These are phyloP conservation scores for Zelostemma sp. DNA, from an alignment of 1,140 invertebrate species.

Conservation along the genomic window DNA sequence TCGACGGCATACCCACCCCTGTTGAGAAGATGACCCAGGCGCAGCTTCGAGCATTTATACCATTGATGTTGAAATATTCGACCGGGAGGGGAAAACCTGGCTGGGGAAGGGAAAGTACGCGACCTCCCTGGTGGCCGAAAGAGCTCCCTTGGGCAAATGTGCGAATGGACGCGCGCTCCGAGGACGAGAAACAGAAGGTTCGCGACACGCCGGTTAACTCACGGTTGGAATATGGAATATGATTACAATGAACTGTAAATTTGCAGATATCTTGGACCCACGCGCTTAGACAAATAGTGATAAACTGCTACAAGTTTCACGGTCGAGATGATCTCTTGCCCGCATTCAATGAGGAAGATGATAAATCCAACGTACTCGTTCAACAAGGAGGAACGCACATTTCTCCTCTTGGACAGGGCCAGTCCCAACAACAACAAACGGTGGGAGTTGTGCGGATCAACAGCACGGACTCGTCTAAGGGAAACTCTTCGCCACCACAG, in stretches of 20 bases:
- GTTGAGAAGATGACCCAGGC: constrained; percentile 99
- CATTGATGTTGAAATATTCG: constrained; percentile 97
- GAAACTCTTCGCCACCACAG: constrained; percentile 71
- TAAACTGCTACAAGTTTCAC: constrained; percentile 99
- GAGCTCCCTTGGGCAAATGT: constrained; percentile 94
- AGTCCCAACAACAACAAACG: constrained; percentile 69
- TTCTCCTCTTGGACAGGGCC: constrained; percentile 59
- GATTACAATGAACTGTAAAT: background rate
- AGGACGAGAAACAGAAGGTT: constrained; percentile 98
- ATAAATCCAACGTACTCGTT: constrained; percentile 73
- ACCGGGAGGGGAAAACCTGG: constrained; percentile 96
- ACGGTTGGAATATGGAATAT: no score
- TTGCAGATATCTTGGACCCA: constrained; percentile 97
- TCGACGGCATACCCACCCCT: constrained; percentile 97
- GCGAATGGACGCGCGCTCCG: constrained; percentile 94
- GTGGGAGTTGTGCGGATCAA: constrained; percentile 77
- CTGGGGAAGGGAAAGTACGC: constrained; percentile 95
- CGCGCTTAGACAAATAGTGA: constrained; percentile 96
- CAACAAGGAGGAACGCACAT: constrained; percentile 64
- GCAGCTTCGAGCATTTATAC: constrained; percentile 95
- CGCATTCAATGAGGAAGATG: constrained; percentile 93
- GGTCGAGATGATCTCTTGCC: constrained; percentile 95
- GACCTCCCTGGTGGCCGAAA: constrained; percentile 97
- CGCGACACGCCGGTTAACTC: background rate
- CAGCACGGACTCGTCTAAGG: constrained; percentile 70